These are phyloP conservation scores for Lordiphosa clarofinis DNA, from an alignment of 1,140 invertebrate species.

Conservation along the genomic window DNA sequence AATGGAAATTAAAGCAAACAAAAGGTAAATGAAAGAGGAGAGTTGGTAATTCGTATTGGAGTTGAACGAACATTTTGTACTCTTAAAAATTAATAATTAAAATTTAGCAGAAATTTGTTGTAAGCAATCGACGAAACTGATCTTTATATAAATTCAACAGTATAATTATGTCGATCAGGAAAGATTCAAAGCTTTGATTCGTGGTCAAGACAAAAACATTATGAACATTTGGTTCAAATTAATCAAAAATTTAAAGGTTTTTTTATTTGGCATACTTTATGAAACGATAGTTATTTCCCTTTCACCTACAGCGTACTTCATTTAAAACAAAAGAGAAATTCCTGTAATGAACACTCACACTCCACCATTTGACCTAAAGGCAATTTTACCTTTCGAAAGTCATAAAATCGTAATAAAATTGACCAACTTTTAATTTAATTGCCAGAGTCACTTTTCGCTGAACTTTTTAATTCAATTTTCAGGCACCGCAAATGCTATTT, in stretches of 20 bases:
- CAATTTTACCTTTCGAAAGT: slow-evolving; percentile 39
- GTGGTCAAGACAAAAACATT: no score
- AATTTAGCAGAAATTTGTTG: no score
- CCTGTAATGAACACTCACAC: slow-evolving; percentile 10
- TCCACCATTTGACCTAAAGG: slow-evolving; percentile 23
- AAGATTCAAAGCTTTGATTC: no score
- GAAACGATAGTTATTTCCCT: background rate
- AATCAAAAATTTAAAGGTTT: background rate
- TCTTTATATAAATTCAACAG: no score
- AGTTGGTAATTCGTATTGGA: background rate
- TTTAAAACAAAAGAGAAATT: slow-evolving; percentile 8
- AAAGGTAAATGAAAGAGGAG: slow-evolving; percentile 31
- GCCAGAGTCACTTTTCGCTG: slow-evolving; percentile 28
- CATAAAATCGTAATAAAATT: slow-evolving; percentile 69
- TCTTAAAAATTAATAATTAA: slow-evolving; percentile 1
- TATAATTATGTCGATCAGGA: no score
- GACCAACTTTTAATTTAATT: slow-evolving; percentile 72
- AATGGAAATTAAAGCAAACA: slow-evolving; percentile 51
- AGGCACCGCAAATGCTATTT: slow-evolving; percentile 46
- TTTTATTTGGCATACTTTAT: background rate
- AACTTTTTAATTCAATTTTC: slow-evolving; percentile 65
- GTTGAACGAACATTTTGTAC: slow-evolving; percentile 5
- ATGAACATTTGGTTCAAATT: no score
- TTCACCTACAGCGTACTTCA: background rate
- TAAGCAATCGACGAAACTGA: no score